Conservation (phyloP, 2,797 vertebrate species). For the Ammospiza maritima region DNA sequence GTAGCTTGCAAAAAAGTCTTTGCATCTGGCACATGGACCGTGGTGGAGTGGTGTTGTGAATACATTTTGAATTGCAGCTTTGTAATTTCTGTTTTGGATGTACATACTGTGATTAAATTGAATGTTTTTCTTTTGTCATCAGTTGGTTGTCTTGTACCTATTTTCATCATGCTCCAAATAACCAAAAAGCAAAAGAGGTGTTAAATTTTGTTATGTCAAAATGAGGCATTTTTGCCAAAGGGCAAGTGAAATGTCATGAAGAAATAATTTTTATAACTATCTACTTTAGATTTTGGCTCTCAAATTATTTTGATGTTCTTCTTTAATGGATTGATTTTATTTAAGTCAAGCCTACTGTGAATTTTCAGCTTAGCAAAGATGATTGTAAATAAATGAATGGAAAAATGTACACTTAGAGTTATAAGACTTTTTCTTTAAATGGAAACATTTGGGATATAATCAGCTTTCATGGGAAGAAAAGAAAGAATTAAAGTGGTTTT, state of each 20-base stretch:
- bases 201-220: neutral
- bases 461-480: neutral
- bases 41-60: neutral
- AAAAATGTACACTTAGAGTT: neutral
- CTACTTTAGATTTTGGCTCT: neutral
- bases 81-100: constrained; percentile 46
- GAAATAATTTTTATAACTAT: neutral
- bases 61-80: neutral
- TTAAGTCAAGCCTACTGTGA: neutral
- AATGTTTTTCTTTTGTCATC: constrained; percentile 15
- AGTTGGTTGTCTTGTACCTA: neutral
- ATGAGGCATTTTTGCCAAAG: neutral
- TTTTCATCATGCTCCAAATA: neutral
- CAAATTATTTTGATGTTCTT: neutral
- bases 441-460: neutral
- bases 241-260: neutral
- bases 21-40: neutral
- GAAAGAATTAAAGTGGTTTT: neutral
- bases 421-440: neutral
- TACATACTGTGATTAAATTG: constrained; percentile 53
- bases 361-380: neutral
- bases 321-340: neutral
- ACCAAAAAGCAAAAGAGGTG: neutral
- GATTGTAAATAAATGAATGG: neutral
- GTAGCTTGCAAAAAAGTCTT: neutral